These are phyloP conservation scores for Amaurobius ferox DNA, from an alignment of 2,888 invertebrate species.

Conservation along the genomic window DNA sequence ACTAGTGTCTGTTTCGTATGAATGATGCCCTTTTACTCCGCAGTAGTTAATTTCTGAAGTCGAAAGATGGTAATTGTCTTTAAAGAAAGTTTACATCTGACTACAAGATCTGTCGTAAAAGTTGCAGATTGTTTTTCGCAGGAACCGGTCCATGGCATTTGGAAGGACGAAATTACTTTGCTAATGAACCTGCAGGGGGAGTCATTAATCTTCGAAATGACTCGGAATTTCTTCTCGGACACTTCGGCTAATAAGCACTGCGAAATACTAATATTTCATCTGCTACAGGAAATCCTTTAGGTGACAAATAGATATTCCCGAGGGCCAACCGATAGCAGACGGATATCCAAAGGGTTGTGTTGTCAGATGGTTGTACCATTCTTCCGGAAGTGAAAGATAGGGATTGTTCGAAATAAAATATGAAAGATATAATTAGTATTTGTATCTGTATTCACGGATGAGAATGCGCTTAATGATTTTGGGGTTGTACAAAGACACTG, in stretches of 20 bases:
- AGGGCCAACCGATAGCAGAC: background rate
- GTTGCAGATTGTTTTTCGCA: background rate
- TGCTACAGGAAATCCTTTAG: background rate
- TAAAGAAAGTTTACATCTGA: background rate
- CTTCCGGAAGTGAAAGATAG: background rate
- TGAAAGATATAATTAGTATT: no score
- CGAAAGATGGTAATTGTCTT: no score
- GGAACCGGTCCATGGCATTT: slow-evolving; percentile 11
- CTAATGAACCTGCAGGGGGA: slow-evolving; percentile 4
- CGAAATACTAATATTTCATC: slow-evolving; percentile 12
- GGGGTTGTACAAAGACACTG: no score
- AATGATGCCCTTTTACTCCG: no score
- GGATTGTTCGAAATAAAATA: background rate
- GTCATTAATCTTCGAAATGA: slow-evolving; percentile 1
- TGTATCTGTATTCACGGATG: no score
- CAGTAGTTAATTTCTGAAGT: no score
- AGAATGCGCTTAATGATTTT: no score
- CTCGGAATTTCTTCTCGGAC: slow-evolving; percentile 1
- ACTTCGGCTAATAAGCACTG: slow-evolving; percentile 8
- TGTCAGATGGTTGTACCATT: background rate
- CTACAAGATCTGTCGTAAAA: background rate
- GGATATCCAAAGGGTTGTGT: background rate
- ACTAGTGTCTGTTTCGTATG: no score
- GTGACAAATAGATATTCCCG: background rate
- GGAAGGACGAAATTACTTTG: slow-evolving; percentile 11